phyloP scores from a whole-genome alignment of 1,140 invertebrate genomes.

The Bombus terrestris region DNA sequence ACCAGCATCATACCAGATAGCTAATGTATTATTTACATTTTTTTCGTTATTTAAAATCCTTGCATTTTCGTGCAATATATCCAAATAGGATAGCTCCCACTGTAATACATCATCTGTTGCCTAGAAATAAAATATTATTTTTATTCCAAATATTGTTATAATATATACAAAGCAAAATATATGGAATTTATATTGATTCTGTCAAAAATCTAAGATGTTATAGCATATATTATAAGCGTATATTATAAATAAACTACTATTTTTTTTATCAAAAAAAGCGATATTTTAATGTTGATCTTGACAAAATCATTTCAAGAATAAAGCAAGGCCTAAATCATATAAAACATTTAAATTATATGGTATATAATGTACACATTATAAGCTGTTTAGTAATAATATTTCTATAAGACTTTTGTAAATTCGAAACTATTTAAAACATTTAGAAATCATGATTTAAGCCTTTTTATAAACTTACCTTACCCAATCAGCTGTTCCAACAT shows the following conservation, averaged over 20 bases:
- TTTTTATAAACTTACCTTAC: slow-evolving; percentile 79
- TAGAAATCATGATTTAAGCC: slow-evolving; percentile 55
- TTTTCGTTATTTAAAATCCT: slow-evolving; percentile 48
- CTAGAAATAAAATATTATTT: slow-evolving; percentile 66
- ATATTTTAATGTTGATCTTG: background rate
- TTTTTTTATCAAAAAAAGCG: background rate
- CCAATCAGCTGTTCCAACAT: slow-evolving; percentile 89
- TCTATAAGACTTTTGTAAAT: slow-evolving; percentile 9
- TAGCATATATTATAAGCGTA: no score
- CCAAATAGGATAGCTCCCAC: slow-evolving; percentile 87
- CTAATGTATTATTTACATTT: slow-evolving; percentile 71
- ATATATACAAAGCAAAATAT: background rate
- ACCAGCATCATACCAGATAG: slow-evolving; percentile 86
- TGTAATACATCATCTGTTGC: slow-evolving; percentile 84
- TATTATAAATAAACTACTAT: background rate
- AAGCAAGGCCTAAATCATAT: slow-evolving; percentile 60
- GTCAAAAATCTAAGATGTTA: background rate
- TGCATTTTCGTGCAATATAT: slow-evolving; percentile 80
- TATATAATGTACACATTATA: slow-evolving; percentile 2
- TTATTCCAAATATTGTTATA: background rate
- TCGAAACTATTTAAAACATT: slow-evolving; percentile 9
- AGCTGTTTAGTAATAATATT: background rate
- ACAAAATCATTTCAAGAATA: slow-evolving; percentile 16
- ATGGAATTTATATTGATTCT: background rate
- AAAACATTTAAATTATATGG: background rate